These are phyloP conservation scores for Didymodactylos carnosus DNA, from an alignment of 2,888 invertebrate genomes.

Conservation along the genomic window DNA sequence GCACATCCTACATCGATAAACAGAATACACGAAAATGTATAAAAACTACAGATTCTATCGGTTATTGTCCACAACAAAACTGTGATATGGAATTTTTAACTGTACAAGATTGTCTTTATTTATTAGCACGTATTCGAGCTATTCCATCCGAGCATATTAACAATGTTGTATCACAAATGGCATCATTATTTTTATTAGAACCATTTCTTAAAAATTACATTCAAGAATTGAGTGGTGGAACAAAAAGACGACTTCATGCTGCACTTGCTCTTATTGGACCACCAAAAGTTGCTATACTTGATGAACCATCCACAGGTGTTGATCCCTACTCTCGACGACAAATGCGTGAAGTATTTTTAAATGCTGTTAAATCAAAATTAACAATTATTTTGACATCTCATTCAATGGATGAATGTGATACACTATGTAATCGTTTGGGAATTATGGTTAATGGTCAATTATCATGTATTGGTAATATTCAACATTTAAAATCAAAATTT, in stretches of 20 bases:
- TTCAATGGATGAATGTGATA: slow-evolving; percentile 63
- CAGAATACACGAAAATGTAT: not conserved
- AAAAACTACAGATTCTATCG: not conserved
- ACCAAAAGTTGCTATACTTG: slow-evolving; percentile 31
- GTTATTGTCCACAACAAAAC: not conserved
- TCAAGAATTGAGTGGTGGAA: slow-evolving; percentile 31
- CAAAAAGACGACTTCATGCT: slow-evolving; percentile 33
- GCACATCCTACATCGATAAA: not conserved
- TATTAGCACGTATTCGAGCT: not conserved
- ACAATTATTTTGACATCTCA: slow-evolving; percentile 33
- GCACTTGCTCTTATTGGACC: slow-evolving; percentile 35
- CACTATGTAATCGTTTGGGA: slow-evolving; percentile 38
- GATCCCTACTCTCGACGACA: slow-evolving; percentile 33
- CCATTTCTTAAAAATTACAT: not conserved
- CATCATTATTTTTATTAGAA: not conserved
- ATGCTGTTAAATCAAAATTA: slow-evolving; percentile 26
- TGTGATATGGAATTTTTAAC: not conserved
- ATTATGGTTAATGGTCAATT: slow-evolving; percentile 36
- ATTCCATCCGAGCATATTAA: not conserved
- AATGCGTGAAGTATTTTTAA: slow-evolving; percentile 32
- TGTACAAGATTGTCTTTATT: not conserved
- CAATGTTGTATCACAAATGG: not conserved
- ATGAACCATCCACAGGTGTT: slow-evolving; percentile 38
- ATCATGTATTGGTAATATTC: slow-evolving; percentile 34
- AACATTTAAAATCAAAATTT: slow-evolving; percentile 40